Conservation (phyloP, 1,140 invertebrate genomes). For the Solenopsis fugax region DNA sequence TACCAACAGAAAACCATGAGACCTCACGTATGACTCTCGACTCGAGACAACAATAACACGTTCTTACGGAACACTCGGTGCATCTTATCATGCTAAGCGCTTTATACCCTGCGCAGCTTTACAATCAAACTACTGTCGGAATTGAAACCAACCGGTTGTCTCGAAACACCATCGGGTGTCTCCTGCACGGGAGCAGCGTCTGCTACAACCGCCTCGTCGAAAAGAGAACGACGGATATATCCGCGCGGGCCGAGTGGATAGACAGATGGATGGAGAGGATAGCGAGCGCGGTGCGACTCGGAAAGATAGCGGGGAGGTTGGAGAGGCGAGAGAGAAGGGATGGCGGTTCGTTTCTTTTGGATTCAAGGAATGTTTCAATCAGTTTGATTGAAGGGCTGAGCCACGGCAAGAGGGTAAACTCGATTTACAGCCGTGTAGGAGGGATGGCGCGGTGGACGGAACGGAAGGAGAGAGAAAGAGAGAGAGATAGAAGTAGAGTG, state of each 20-base stretch:
- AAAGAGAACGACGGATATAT: constrained; percentile 59
- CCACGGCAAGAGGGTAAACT: constrained; percentile 87
- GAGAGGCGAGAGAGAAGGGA: constrained; percentile 55
- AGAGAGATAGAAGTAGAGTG: neutral
- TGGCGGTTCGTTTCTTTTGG: constrained; percentile 86
- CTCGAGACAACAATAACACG: constrained; percentile 38
- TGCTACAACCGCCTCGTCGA: constrained; percentile 30
- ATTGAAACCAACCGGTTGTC: constrained; percentile 61
- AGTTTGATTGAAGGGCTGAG: constrained; percentile 88
- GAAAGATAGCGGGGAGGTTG: constrained; percentile 54
- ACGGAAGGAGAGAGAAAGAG: constrained; percentile 21
- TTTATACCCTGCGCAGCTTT: constrained; percentile 42
- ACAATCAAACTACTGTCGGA: constrained; percentile 62
- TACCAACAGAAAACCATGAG: neutral
- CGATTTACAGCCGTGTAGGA: constrained; percentile 85
- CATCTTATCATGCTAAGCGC: constrained; percentile 58
- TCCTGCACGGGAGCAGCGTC: constrained; percentile 25
- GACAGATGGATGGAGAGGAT: constrained; percentile 68
- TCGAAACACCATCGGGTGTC: constrained; percentile 57
- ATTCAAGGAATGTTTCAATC: constrained; percentile 88
- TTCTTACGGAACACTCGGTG: constrained; percentile 33
- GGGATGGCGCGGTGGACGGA: constrained; percentile 68
- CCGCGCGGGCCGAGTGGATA: constrained; percentile 43
- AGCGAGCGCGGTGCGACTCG: constrained; percentile 61
- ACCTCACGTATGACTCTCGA: constrained; percentile 25